phyloP scores from a whole-genome alignment of 2,797 vertebrate species.

The Sebastes wilsoni region DNA sequence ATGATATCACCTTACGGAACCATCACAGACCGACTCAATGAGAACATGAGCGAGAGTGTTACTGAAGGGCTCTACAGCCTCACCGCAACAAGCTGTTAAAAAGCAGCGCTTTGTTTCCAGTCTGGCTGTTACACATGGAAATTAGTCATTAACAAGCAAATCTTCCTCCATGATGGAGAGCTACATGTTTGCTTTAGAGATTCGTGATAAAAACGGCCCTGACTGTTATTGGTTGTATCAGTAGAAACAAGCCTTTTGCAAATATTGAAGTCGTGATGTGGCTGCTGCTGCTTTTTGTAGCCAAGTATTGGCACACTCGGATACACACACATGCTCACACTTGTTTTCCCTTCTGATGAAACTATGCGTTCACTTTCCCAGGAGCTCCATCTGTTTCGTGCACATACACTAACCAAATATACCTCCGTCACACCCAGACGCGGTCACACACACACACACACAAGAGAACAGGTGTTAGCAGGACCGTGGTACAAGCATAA shows the following conservation, averaged over 20 bases:
- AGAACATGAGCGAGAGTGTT: not conserved
- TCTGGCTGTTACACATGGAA: not conserved
- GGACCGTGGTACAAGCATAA: not conserved
- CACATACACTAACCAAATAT: not conserved
- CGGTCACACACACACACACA: conserved; percentile 11
- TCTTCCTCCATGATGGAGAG: not conserved
- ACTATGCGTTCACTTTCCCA: not conserved
- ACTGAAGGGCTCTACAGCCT: conserved; percentile 2
- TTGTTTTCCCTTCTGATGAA: not conserved
- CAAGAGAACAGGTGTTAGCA: conserved; percentile 42
- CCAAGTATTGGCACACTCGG: not conserved
- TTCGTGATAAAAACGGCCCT: not conserved
- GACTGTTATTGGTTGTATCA: not conserved
- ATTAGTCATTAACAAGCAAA: not conserved
- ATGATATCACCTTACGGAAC: not conserved
- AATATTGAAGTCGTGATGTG: not conserved
- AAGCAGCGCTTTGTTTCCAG: not conserved
- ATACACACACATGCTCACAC: conserved; percentile 1
- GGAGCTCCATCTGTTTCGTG: not conserved
- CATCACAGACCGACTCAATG: not conserved
- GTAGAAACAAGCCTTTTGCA: not conserved
- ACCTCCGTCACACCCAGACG: conserved; percentile 1
- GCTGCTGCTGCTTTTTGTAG: not conserved
- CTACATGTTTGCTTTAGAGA: not conserved
- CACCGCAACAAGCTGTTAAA: not conserved